phyloP scores from a whole-genome alignment of 2,888 invertebrate species.

The Andrena haemorrhoa region DNA sequence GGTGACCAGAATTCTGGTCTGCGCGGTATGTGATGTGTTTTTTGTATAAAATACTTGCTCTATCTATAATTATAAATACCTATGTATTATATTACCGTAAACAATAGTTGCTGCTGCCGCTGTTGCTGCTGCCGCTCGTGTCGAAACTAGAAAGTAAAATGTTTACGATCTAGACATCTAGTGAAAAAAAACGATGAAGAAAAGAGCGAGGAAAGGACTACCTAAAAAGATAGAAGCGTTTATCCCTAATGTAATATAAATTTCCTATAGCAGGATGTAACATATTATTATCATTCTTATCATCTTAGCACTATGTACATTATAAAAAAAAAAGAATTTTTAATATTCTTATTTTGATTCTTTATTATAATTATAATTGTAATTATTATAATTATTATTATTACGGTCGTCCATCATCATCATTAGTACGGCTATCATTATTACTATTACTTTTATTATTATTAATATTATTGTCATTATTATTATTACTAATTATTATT shows the following conservation, averaged over 20 bases:
- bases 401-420: conserved; percentile 52
- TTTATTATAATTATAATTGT: conserved; percentile 72
- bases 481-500: conserved; percentile 57
- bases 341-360: conserved; percentile 77
- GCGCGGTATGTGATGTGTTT: conserved; percentile 84
- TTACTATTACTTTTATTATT: conserved; percentile 51
- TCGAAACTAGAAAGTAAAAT: conserved; percentile 71
- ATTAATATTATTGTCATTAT: conserved; percentile 50
- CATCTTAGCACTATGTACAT: conserved; percentile 78
- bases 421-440: conserved; percentile 49
- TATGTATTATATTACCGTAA: conserved; percentile 84
- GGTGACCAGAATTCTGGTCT: conserved; percentile 77
- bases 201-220: conserved; percentile 71
- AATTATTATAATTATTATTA: conserved; percentile 70
- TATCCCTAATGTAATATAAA: conserved; percentile 83
- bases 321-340: conserved; percentile 76
- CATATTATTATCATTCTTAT: conserved; percentile 79
- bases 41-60: conserved; percentile 84
- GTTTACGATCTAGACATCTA: conserved; percentile 69
- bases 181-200: conserved; percentile 48
- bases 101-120: conserved; percentile 82
- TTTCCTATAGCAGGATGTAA: conserved; percentile 83
- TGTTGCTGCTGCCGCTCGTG: conserved; percentile 74
- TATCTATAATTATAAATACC: conserved; percentile 84
- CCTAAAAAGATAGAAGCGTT: conserved; percentile 75